A percentile compares a stretch with the other conserved stretches of the same genome.
Conservation (phyloP, 1,140 invertebrate species). For the Acromyrmex echinatior region DNA sequence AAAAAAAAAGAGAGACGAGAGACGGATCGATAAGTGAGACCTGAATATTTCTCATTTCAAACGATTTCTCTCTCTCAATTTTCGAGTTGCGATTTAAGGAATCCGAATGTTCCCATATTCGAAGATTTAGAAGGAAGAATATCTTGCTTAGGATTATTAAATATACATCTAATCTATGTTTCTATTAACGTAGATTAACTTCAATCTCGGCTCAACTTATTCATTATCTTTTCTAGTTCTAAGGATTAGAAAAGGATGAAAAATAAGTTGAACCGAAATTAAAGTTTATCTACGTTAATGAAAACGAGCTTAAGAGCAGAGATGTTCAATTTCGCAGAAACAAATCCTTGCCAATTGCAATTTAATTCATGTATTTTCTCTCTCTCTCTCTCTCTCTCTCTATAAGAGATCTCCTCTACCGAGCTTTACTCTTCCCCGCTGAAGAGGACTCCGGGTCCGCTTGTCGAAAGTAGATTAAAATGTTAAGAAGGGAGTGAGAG, state of each 20-base stretch:
- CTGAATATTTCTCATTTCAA: conserved; percentile 3
- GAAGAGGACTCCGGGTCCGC: background rate
- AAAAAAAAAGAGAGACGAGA: conserved; percentile 13
- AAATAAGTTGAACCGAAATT: no score
- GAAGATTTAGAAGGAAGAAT: background rate
- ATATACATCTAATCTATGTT: background rate
- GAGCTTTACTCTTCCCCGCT: background rate
- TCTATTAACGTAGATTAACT: no score
- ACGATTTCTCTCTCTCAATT: background rate
- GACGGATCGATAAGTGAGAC: background rate
- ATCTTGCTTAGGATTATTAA: background rate
- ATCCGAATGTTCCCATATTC: background rate
- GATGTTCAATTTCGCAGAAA: background rate
- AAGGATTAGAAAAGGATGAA: no score
- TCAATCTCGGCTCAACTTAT: no score
- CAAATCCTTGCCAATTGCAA: background rate
- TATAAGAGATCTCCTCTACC: background rate
- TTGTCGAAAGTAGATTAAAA: conserved; percentile 28
- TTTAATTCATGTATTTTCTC: conserved; percentile 10
- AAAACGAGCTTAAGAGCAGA: background rate
- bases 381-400: background rate
- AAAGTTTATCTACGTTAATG: no score
- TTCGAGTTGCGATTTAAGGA: background rate
- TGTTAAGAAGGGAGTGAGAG: background rate
- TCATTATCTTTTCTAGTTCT: no score